phyloP scores from a whole-genome alignment of 2,113 vertebrate genomes.

The Oreocharis arfaki region DNA sequence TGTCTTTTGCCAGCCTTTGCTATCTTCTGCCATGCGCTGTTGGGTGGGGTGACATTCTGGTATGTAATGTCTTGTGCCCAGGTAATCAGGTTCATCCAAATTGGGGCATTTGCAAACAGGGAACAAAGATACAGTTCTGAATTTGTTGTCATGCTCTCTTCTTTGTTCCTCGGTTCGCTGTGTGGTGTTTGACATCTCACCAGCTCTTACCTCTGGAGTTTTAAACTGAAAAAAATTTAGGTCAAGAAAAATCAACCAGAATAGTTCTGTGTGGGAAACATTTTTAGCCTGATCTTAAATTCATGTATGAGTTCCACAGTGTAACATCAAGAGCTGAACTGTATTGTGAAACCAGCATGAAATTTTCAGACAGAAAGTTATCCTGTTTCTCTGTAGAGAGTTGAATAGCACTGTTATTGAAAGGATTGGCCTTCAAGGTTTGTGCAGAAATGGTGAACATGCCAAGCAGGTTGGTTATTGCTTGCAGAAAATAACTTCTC shows the following conservation, averaged over 20 bases:
- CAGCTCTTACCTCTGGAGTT: neutral
- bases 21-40: neutral
- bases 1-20: slow-evolving; percentile 4
- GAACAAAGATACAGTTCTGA: neutral
- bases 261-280: neutral
- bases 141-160: neutral
- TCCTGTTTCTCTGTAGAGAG: neutral
- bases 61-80: neutral
- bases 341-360: neutral
- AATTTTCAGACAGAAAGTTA: neutral
- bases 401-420: neutral
- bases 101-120: neutral
- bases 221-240: neutral
- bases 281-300: neutral
- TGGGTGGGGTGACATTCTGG: slow-evolving; percentile 10
- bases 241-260: neutral
- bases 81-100: slow-evolving; percentile 21
- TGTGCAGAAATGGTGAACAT: neutral
- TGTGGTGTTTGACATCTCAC: neutral
- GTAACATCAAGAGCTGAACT: neutral
- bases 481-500: neutral
- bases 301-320: neutral
- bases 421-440: neutral
- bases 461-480: neutral
- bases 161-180: neutral